A percentile compares a stretch with the other conserved stretches of the same genome.
phyloP scores from a whole-genome alignment of 1,140 invertebrate genomes.

The Dreissena rostriformis region DNA sequence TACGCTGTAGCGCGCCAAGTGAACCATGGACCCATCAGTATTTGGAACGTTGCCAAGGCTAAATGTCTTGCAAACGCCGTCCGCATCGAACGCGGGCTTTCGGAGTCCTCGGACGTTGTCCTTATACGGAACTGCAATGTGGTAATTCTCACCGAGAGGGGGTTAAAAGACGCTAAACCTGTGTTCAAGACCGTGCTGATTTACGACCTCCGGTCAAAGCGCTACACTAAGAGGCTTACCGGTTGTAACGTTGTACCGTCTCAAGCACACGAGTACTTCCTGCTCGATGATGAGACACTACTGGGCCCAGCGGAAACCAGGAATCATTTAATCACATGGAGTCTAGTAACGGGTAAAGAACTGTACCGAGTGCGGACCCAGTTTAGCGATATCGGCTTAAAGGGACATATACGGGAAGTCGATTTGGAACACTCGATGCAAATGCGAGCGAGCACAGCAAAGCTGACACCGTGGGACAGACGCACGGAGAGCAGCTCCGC shows the following conservation, averaged over 20 bases:
- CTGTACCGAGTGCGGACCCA: constrained; percentile 73
- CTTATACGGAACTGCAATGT: constrained; percentile 74
- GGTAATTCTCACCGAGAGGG: constrained; percentile 77
- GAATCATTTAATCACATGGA: constrained; percentile 79
- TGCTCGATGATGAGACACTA: constrained; percentile 75
- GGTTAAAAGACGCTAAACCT: constrained; percentile 72
- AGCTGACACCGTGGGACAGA: constrained; percentile 78
- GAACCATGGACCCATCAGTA: constrained; percentile 76
- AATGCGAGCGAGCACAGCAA: constrained; percentile 57
- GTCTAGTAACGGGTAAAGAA: constrained; percentile 72
- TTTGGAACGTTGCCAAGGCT: constrained; percentile 78
- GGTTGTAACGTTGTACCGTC: constrained; percentile 78
- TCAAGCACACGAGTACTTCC: constrained; percentile 76
- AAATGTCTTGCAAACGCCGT: constrained; percentile 72
- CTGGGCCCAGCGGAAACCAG: constrained; percentile 77
- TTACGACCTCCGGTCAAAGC: constrained; percentile 75
- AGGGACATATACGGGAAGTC: constrained; percentile 39
- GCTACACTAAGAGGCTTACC: constrained; percentile 71
- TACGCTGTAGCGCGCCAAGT: constrained; percentile 77
- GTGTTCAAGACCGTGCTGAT: constrained; percentile 77
- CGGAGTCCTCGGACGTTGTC: constrained; percentile 74
- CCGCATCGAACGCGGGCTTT: constrained; percentile 73
- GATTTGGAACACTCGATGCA: constrained; percentile 38
- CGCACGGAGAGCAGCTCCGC: constrained; percentile 71
- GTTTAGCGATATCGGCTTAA: constrained; percentile 69